Evolutionary conservation across 2,888 invertebrate species (phyloP).

Genomic region (Ptilodon capucinus): DNA sequence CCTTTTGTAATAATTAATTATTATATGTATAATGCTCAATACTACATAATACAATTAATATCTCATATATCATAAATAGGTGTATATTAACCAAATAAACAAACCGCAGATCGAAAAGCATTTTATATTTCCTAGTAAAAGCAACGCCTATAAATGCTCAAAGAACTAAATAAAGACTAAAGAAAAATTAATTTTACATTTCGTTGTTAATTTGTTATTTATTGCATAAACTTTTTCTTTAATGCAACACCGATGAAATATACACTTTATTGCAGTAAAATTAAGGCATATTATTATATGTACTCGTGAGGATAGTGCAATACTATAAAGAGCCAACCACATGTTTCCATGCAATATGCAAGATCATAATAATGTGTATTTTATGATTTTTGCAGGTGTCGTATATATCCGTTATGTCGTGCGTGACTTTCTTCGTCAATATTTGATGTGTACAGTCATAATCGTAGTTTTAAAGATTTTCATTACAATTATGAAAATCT

Average conservation of each 20-base stretch:
- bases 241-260: not conserved
- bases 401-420: conserved; percentile 13
- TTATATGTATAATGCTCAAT: too few species aligned
- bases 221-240: not conserved
- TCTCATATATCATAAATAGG: too few species aligned
- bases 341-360: conserved; percentile 24
- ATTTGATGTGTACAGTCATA: not conserved
- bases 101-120: too few species aligned
- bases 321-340: conserved; percentile 12
- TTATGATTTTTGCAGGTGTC: conserved; percentile 25
- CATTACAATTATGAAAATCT: too few species aligned
- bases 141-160: not conserved
- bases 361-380: conserved; percentile 23
- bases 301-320: not conserved
- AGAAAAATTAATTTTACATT: not conserved
- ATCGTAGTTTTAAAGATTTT: not conserved
- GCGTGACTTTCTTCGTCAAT: conserved; percentile 9
- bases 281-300: not conserved
- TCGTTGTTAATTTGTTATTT: not conserved
- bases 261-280: not conserved
- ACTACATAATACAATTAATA: too few species aligned
- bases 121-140: not conserved
- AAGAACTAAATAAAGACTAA: not conserved
- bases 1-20: too few species aligned
- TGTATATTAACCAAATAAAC: too few species aligned